These are phyloP conservation scores for Augochlorella aurata DNA, from an alignment of 2,888 invertebrate species.

Conservation along the genomic window DNA sequence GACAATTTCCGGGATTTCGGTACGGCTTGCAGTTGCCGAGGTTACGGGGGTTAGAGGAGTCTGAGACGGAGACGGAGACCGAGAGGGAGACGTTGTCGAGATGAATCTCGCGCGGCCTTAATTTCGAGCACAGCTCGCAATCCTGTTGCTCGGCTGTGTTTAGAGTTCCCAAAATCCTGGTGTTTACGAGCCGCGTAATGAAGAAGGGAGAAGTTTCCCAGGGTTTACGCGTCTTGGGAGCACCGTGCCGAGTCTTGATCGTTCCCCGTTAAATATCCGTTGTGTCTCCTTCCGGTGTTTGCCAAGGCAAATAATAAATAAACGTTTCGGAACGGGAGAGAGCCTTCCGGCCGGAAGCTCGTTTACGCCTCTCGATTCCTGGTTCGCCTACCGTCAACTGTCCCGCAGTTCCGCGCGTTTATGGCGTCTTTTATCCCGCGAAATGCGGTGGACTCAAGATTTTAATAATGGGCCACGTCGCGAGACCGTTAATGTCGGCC, in stretches of 20 bases:
- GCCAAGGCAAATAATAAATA: slow-evolving; percentile 5
- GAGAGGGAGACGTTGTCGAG: not conserved
- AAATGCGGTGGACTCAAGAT: not conserved
- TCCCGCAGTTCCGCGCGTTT: not conserved
- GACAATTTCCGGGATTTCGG: slow-evolving; percentile 11
- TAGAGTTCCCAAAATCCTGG: slow-evolving; percentile 4
- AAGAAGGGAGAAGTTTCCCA: not conserved
- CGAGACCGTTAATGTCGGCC: not conserved
- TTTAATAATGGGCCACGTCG: not conserved
- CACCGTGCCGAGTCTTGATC: not conserved
- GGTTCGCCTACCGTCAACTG: too few relatives aligned
- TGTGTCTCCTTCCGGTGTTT: not conserved
- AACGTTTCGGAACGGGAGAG: not conserved
- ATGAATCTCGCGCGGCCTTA: slow-evolving; percentile 29
- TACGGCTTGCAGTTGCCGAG: not conserved
- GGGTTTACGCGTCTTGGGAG: not conserved
- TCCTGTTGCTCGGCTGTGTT: not conserved
- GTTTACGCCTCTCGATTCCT: not conserved
- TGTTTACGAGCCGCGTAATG: not conserved
- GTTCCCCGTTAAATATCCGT: slow-evolving; percentile 10
- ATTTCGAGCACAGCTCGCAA: slow-evolving; percentile 13
- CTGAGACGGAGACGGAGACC: not conserved
- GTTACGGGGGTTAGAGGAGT: not conserved
- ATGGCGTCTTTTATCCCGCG: not conserved
- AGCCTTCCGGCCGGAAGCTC: not conserved